Base-by-base conservation (phyloP, 2,888 invertebrate species). In the Plemyria rubiginata region DNA sequence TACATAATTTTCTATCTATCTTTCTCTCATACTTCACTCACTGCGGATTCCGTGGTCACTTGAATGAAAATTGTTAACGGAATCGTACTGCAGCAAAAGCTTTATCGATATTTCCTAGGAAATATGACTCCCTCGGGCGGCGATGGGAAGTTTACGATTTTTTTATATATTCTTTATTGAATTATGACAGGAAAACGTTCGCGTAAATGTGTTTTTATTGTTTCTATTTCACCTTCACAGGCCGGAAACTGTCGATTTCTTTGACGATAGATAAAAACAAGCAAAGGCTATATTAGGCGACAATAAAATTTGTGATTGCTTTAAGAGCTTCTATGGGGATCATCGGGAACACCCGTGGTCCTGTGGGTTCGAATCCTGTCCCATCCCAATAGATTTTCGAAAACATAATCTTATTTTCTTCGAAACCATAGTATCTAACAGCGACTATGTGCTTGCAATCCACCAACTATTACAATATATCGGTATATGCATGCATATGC, bases 41-140 rank as follows among this genome's bases (percentile, higher is more conserved):
- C n/a, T n/a, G n/a, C n/a, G n/a, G n/a, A n/a, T n/a, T n/a, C n/a
- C n/a, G n/a, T n/a, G n/a, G n/a, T n/a, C 22, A 22, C 22, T 22
- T 22, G 22, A 3, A 3, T 22, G 22, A 22, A 22, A 2, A 22
- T 22, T 22, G 22, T 22, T 2, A 3, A 22, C 22, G 22, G 22
- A 22, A 22, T 22, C 22, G 22, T 3, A 22, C 22, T 22, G 22
- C 22, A 22, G 22, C 22, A 22, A 38, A 38, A 11, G 36, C 70
- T 65, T 65, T 65, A 66, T 62, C 68, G 73, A 78, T 79, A 78
- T 73, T 66, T 69, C 62, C 66, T 57, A 72, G 67, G 72, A 77
- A 77, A 77, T 75, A 76, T 71, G 73, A 72, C 68, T 67, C 74
- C 58, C 70, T 63, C 57, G 76, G 66, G 71, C 53, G 13, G 65